Base-by-base conservation (phyloP, 2,797 vertebrate species). In the Loris lydekkerianus region DNA sequence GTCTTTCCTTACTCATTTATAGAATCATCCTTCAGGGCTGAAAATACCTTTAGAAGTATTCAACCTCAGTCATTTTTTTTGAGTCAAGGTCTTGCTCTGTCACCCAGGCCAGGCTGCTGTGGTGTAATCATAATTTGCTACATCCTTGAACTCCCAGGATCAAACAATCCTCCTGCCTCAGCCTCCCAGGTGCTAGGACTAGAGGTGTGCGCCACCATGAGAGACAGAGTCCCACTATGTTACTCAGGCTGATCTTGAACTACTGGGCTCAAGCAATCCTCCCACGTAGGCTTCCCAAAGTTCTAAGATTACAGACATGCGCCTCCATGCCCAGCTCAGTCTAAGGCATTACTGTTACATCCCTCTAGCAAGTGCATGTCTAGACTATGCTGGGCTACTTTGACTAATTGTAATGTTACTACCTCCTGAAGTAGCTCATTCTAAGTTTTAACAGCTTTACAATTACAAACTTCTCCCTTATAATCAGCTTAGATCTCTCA, bases 401-500 rank as follows among this genome's bases (percentile, higher is more conserved):
- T 9, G 20, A 61, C 69, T 88, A 80, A 86, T 10, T 73, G n/a
- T 73, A 49, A 75, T 93, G 78, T 93, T 58, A 93, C 53, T 53
- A 31, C 43, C 7, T 95, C 23, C 31, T 75, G 20, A 18, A 81
- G 17, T 21, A 92, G 61, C 25, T 83, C 53, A 53, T 25, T 82
- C 7, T 80, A 72, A 23, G 1, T 83, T 91, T 93, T 72, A 81
- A 76, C 20, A 90, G 46, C 29, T 29, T 37, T 69, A 65, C 20
- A 91, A 56, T 81, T 87, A 90, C 11, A 58, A 91, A 86, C 31
- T 10, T 60, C 34, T 70, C 75, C 40, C 65, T 94, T 89, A 82
- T 73, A 84, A 92, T 49, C 78, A 80, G 25, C 40, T 82, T 81
- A 77, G 69, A 58, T 49, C 46, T 76, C 53, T 67, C 31, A 95